Evolutionary conservation across 2,888 invertebrate genomes (phyloP), one percentile per base, ranked within the genome.

Genomic region (Standfussiana lucernea): DNA sequence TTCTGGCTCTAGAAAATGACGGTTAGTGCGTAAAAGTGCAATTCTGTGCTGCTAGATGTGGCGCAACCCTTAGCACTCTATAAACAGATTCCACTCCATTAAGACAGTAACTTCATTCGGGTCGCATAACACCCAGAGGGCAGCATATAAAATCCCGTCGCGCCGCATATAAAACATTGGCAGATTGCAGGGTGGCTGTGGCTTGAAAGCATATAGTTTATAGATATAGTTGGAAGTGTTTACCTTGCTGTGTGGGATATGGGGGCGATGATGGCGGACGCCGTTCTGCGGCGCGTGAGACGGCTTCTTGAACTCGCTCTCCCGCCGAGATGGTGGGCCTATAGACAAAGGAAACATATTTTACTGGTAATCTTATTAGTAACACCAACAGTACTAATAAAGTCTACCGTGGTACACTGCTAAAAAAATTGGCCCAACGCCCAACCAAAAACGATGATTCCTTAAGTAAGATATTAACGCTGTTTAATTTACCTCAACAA

Each of bases 241-340:
- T 91, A 96, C 96, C 95, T 96, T 96, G 92, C 92, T 94, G 92
- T 95, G 95, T 77, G 92, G 89, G 74, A 88, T 79, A 89, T 95
- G 96, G 82, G 95, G 93, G 87, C 96, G 95, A 88, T 94, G 96
- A 89, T 95, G 96, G 83, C 97, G 94, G 76, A 88, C 89, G 56
- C 96, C 95, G 93, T 97, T 95, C 89, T 96, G 94, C 71, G 95
- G 93, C 90, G 97, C 96, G 94, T 97, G 96, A 89, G 96, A 95
- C 40, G 97, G 97, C 92, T 97, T 97, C 94, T 97, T 97, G 96
- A 97, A 97, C 95, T 97, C 97, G 94, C 97, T 94, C 93, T 97
- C 93, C 90, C 97, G 93, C 89, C 97, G 96, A 70, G 97, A 95
- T 89, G 97, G 95, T 77, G 96, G 96, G 89, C 94, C 96, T 96